Evolutionary conservation across 2,797 vertebrate species (phyloP).

Genomic region (Falco cherrug): DNA sequence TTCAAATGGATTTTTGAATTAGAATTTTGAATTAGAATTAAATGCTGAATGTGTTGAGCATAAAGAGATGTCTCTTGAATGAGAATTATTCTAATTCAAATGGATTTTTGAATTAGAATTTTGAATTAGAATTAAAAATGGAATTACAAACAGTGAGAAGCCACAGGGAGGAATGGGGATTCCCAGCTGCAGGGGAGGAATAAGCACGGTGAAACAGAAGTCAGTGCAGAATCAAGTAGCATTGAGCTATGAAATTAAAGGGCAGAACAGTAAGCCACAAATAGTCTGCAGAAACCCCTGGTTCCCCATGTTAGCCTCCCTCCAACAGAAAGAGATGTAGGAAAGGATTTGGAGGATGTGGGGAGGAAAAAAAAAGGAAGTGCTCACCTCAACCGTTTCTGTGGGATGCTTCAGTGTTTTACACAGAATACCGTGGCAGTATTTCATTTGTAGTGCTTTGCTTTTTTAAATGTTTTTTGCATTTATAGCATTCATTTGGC

Average conservation of each 20-base stretch:
- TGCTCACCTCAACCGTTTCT: background rate
- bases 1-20: too few species aligned
- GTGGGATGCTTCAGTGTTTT: background rate
- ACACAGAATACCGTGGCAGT: accelerated
- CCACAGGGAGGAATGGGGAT: background rate
- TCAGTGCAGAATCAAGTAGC: background rate
- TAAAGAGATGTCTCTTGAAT: too few species aligned
- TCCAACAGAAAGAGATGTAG: background rate
- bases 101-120: too few species aligned
- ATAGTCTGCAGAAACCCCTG: background rate
- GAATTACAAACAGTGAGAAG: conserved; percentile 3
- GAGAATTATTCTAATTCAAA: too few species aligned
- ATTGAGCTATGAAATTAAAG: background rate
- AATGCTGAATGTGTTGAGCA: too few species aligned
- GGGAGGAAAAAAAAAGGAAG: background rate
- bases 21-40: too few species aligned
- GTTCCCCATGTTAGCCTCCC: background rate
- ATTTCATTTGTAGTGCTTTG: background rate
- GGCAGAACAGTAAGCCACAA: background rate
- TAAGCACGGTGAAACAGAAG: background rate
- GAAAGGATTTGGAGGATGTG: background rate
- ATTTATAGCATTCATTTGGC: background rate
- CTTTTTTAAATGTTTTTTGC: background rate
- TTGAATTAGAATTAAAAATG: background rate
- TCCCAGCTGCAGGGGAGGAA: background rate